Evolutionary conservation across 2,113 vertebrate species (phyloP).

Genomic region (Delphinus delphis): DNA sequence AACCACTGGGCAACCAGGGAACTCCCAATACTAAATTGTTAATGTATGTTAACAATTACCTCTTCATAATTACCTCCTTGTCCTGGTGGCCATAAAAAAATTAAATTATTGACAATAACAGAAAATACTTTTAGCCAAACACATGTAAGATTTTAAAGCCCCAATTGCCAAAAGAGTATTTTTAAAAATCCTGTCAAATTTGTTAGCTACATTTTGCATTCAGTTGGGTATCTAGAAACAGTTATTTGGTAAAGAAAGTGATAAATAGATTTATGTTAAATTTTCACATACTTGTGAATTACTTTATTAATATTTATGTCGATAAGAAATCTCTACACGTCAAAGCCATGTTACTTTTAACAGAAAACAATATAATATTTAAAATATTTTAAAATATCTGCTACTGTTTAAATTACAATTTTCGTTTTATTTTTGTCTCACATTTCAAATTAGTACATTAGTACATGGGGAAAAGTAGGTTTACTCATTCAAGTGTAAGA

Average conservation of each 20-base stretch:
- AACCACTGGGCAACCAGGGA: neutral
- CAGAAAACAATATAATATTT: neutral
- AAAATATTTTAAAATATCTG: neutral
- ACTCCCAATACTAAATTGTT: neutral
- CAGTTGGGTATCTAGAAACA: neutral
- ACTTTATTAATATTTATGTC: neutral
- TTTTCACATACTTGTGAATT: neutral
- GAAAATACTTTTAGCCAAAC: neutral
- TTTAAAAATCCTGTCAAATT: neutral
- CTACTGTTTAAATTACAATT: neutral
- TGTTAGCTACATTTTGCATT: neutral
- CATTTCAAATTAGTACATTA: neutral
- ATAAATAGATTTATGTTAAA: slow-evolving; percentile 18
- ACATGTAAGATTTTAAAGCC: slow-evolving; percentile 3
- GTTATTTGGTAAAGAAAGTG: slow-evolving; percentile 18
- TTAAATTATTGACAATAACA: neutral
- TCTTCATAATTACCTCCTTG: neutral
- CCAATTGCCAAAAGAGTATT: neutral
- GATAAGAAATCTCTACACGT: neutral
- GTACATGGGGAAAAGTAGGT: neutral
- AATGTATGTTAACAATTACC: neutral
- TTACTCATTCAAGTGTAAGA: neutral
- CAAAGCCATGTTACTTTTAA: slow-evolving; percentile 15
- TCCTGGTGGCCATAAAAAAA: neutral
- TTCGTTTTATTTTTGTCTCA: slow-evolving; percentile 1